Conservation (phyloP, 2,888 invertebrate genomes). For the Platerodrilus igneus region DNA sequence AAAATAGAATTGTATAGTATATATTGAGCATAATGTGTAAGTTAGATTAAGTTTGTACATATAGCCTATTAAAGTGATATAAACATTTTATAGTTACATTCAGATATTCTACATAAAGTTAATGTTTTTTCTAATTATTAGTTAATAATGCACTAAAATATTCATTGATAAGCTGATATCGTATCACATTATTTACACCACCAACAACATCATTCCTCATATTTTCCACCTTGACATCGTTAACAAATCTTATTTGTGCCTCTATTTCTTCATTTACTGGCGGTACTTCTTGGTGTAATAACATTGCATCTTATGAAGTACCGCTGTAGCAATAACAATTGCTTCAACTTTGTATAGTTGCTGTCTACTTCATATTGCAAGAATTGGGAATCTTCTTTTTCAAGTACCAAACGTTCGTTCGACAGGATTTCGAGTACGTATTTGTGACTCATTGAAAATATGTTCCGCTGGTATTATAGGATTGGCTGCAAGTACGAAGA, state of each 20-base stretch:
- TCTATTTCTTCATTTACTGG: slow-evolving; percentile 7
- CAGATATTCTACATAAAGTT: too few relatives aligned
- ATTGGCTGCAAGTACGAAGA: too few relatives aligned
- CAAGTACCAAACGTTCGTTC: too few relatives aligned
- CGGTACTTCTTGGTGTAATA: slow-evolving; percentile 9
- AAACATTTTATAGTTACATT: too few relatives aligned
- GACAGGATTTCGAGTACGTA: slow-evolving; percentile 4
- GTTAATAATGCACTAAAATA: too few relatives aligned
- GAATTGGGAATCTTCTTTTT: slow-evolving; percentile 5
- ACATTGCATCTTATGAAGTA: slow-evolving; percentile 4
- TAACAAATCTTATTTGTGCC: slow-evolving; percentile 5
- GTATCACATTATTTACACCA: too few relatives aligned
- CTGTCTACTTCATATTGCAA: slow-evolving; percentile 1
- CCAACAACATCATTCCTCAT: slow-evolving; percentile 1
- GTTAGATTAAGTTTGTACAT: too few relatives aligned
- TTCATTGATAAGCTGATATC: too few relatives aligned
- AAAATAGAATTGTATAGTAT: too few relatives aligned
- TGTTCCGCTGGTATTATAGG: slow-evolving; percentile 1
- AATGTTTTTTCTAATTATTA: too few relatives aligned
- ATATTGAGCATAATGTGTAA: too few relatives aligned
- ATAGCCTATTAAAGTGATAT: too few relatives aligned
- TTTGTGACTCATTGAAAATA: slow-evolving; percentile 5
- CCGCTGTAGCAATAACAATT: slow-evolving; percentile 3
- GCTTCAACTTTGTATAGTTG: slow-evolving; percentile 6
- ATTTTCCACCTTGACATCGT: slow-evolving; percentile 3